Conservation (phyloP, 2,113 vertebrate species). For the Nibea albiflora region DNA sequence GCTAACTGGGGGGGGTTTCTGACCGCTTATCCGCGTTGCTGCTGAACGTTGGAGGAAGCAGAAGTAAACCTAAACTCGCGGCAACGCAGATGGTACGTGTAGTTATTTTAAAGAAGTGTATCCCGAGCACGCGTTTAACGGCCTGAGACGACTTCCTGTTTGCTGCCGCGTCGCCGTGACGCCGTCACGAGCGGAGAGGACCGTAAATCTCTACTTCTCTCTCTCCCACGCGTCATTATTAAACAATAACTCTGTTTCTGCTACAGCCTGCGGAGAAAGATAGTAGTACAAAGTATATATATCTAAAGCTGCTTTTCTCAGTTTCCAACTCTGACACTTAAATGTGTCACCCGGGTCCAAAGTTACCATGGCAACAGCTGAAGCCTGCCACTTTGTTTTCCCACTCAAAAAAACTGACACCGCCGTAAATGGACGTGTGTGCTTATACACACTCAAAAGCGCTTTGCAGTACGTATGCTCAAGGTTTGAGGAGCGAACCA, state of each 20-base stretch:
- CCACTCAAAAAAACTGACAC: slow-evolving; percentile 8
- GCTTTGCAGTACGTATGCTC: too few relatives aligned
- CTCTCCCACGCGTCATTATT: too few relatives aligned
- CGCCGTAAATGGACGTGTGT: slow-evolving; percentile 34
- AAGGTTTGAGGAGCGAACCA: too few relatives aligned
- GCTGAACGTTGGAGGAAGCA: neutral
- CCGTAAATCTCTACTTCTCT: too few relatives aligned
- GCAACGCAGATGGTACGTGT: neutral
- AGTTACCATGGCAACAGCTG: slow-evolving; percentile 54
- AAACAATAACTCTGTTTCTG: too few relatives aligned
- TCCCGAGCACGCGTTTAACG: neutral
- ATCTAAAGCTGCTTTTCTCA: neutral
- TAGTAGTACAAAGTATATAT: too few relatives aligned
- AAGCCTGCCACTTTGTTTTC: slow-evolving; percentile 19
- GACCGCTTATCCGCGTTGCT: too few relatives aligned
- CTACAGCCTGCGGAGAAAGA: too few relatives aligned
- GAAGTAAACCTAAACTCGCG: neutral
- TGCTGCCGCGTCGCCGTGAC: neutral
- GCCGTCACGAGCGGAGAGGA: neutral
- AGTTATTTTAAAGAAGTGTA: neutral
- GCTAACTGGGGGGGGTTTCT: neutral
- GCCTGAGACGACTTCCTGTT: neutral
- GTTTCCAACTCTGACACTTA: slow-evolving; percentile 35
- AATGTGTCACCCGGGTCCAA: slow-evolving; percentile 19
- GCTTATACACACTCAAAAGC: neutral